These are phyloP conservation scores for Chrysaora quinquecirrha DNA, from an alignment of 30 jellyfish, hydroid and myxozoan species.

Conservation along the genomic window DNA sequence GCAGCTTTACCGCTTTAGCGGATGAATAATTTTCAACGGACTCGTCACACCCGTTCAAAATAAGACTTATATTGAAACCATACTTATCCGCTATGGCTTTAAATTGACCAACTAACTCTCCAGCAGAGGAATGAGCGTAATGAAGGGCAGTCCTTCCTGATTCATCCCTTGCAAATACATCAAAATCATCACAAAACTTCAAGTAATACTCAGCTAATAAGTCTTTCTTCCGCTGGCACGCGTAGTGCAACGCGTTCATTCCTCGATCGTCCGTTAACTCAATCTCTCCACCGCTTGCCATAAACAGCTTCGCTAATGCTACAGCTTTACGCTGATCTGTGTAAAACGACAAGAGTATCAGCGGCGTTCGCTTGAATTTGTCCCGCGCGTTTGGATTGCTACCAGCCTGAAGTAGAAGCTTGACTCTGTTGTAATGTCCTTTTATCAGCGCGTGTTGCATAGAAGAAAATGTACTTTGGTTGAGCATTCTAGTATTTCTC, in stretches of 20 bases:
- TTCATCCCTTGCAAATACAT: too few relatives aligned
- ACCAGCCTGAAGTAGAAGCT: constrained; percentile 30
- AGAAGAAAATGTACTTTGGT: constrained; percentile 24
- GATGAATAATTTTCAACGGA: too few relatives aligned
- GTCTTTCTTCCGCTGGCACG: background rate
- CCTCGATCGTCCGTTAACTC: constrained; percentile 19
- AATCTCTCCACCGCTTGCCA: constrained; percentile 23
- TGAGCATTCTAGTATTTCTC: too few relatives aligned
- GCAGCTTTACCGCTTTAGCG: too few relatives aligned
- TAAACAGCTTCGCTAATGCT: constrained; percentile 13
- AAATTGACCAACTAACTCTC: too few relatives aligned
- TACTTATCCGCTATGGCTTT: too few relatives aligned
- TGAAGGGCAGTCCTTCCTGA: too few relatives aligned
- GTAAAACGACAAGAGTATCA: constrained; percentile 24
- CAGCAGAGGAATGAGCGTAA: too few relatives aligned
- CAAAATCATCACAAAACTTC: too few relatives aligned
- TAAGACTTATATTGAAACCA: too few relatives aligned
- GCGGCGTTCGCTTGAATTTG: constrained; percentile 42
- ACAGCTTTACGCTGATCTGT: constrained; percentile 34
- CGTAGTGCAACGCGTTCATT: constrained; percentile 34
- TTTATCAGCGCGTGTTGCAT: constrained; percentile 30
- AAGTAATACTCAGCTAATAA: background rate
- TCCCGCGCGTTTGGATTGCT: constrained; percentile 32
- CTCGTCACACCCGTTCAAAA: too few relatives aligned
- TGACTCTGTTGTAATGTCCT: constrained; percentile 1